A percentile compares a stretch with the other conserved stretches of the same genome.
Conservation (phyloP, 2,113 vertebrate species). For the Euleptes europaea region DNA sequence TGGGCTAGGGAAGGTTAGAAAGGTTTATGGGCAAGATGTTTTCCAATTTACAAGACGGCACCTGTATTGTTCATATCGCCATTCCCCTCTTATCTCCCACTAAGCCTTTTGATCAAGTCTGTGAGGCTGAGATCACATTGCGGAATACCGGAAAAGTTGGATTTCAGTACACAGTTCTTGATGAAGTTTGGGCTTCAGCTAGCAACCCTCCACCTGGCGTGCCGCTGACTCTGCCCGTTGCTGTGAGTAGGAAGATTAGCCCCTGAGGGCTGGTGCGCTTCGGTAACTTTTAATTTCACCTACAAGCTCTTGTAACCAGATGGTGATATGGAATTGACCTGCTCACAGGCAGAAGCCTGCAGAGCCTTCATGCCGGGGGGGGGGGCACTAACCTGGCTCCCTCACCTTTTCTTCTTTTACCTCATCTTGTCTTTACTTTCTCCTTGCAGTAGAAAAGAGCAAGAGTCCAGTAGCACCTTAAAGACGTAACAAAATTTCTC, state of each 20-base stretch:
- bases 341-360: too few species aligned
- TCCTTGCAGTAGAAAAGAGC: too few species aligned
- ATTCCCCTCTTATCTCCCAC: background rate
- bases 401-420: too few species aligned
- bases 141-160: constrained; percentile 79
- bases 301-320: background rate
- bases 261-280: background rate
- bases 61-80: too few species aligned
- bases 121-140: constrained; percentile 72
- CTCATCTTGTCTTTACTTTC: too few species aligned
- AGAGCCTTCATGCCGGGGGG: too few species aligned
- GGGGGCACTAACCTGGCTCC: too few species aligned
- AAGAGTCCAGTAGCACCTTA: too few species aligned
- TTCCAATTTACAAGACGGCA: too few species aligned
- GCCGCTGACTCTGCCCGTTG: constrained; percentile 73
- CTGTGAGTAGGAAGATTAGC: constrained; percentile 66
- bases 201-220: constrained; percentile 68
- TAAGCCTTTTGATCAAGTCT: constrained; percentile 80
- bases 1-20: background rate
- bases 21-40: background rate
- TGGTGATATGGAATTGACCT: too few species aligned
- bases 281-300: background rate
- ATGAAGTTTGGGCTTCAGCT: background rate
- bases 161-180: constrained; percentile 76
- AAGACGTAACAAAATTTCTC: too few species aligned